Evolutionary conservation across 1,140 invertebrate species (phyloP).

Genomic region (Listronotus oregonensis): DNA sequence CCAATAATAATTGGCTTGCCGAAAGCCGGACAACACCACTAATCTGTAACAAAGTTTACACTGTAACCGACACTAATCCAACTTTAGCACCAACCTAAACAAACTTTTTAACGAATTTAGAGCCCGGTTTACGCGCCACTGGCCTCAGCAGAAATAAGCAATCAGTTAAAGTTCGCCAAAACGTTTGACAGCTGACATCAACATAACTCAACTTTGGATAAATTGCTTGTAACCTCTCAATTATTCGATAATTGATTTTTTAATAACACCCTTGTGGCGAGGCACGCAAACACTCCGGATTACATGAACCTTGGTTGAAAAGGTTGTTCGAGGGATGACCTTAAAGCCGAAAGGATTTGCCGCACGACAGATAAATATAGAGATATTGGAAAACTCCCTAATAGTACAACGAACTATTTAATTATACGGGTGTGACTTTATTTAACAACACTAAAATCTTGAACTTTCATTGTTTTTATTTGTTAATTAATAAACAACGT

Average conservation of each 20-base stretch:
- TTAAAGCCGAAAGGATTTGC: too few species aligned
- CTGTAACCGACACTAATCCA: background rate
- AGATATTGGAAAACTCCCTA: too few species aligned
- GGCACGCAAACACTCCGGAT: conserved; percentile 5
- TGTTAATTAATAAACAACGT: too few species aligned
- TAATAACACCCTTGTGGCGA: conserved; percentile 8
- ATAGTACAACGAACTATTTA: too few species aligned
- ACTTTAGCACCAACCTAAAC: conserved; percentile 5
- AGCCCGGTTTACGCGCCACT: conserved; percentile 18
- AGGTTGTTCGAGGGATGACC: too few species aligned
- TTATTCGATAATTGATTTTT: conserved; percentile 29
- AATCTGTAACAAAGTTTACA: conserved; percentile 14
- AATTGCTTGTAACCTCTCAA: conserved; percentile 28
- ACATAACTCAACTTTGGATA: conserved; percentile 10
- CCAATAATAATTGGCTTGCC: background rate
- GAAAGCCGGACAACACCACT: background rate
- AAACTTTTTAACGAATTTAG: conserved; percentile 14
- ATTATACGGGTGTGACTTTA: too few species aligned
- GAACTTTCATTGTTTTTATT: too few species aligned
- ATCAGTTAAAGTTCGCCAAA: conserved; percentile 7
- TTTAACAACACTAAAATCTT: too few species aligned
- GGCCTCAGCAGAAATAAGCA: conserved; percentile 7
- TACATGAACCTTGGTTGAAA: too few species aligned
- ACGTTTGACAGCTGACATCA: conserved; percentile 24
- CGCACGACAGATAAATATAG: too few species aligned